phyloP scores from a whole-genome alignment of 1,140 invertebrate species.

The Drosophila lowei region DNA sequence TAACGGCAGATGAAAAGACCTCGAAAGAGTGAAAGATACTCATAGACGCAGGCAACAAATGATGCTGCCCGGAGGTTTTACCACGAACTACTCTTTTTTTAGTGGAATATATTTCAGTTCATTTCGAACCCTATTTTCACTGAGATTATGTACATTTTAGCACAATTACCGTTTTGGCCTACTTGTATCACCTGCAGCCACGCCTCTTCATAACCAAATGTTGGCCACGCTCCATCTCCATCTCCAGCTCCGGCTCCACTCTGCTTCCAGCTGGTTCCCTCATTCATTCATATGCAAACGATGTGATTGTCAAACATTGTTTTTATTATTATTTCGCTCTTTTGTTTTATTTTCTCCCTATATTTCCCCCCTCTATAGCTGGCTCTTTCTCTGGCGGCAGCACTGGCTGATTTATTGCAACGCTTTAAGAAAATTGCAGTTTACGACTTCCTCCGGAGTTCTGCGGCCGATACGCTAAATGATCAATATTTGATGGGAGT shows the following conservation, averaged over 20 bases:
- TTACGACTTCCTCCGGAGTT: slow-evolving; percentile 47
- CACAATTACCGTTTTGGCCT: slow-evolving; percentile 24
- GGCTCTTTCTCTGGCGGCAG: neutral
- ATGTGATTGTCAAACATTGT: slow-evolving; percentile 48
- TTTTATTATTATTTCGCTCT: slow-evolving; percentile 23
- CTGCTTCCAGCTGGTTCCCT: slow-evolving; percentile 9
- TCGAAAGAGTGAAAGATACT: no score
- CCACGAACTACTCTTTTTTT: no score
- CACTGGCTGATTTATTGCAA: slow-evolving; percentile 23
- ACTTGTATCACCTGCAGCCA: slow-evolving; percentile 40
- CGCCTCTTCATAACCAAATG: slow-evolving; percentile 16
- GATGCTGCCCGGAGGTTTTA: no score
- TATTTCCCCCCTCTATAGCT: neutral
- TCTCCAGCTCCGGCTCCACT: neutral
- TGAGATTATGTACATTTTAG: slow-evolving; percentile 19
- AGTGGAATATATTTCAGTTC: no score
- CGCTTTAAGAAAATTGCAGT: slow-evolving; percentile 37
- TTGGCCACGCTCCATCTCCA: slow-evolving; percentile 16
- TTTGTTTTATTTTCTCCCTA: slow-evolving; percentile 19
- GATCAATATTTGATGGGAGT: slow-evolving; percentile 47
- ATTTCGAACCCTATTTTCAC: slow-evolving; percentile 3
- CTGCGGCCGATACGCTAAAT: slow-evolving; percentile 47
- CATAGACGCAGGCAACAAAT: no score
- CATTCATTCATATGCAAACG: slow-evolving; percentile 46
- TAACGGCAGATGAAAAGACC: no score